These are phyloP conservation scores for Otolemur crassicaudatus DNA, from an alignment of 2,797 vertebrate genomes.

Conservation along the genomic window DNA sequence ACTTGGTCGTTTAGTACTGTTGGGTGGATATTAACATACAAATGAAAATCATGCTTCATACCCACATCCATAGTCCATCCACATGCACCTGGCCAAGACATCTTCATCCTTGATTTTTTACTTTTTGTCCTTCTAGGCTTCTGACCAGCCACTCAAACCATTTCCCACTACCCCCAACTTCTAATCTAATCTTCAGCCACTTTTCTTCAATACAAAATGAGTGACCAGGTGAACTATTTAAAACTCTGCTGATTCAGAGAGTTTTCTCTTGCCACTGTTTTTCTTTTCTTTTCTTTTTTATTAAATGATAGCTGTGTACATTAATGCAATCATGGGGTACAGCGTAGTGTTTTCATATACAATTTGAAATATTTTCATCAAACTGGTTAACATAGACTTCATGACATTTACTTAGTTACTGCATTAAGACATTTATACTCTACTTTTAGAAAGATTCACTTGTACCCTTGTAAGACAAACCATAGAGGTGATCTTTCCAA, in stretches of 20 bases:
- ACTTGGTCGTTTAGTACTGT: background rate
- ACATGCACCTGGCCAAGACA: background rate
- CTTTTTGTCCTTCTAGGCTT: background rate
- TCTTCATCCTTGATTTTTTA: background rate
- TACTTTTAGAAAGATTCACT: no score
- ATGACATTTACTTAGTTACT: no score
- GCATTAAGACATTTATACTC: no score
- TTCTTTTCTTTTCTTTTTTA: background rate
- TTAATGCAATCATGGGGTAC: no score
- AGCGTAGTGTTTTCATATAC: no score
- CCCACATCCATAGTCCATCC: background rate
- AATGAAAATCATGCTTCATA: background rate
- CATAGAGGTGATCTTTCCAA: no score
- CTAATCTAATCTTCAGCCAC: background rate
- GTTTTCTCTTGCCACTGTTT: background rate
- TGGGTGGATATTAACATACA: background rate
- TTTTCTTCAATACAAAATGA: background rate
- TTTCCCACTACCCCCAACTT: background rate
- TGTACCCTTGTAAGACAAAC: no score
- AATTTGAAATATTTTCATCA: no score
- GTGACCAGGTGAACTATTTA: background rate
- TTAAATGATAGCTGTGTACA: no score
- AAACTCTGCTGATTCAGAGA: background rate
- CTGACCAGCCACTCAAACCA: background rate
- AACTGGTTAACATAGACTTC: no score